Percentiles rank a stretch among this genome's conserved stretches.
Evolutionary conservation across 2,113 vertebrate species (phyloP).

Genomic region (Onychorhynchus coronatus): DNA sequence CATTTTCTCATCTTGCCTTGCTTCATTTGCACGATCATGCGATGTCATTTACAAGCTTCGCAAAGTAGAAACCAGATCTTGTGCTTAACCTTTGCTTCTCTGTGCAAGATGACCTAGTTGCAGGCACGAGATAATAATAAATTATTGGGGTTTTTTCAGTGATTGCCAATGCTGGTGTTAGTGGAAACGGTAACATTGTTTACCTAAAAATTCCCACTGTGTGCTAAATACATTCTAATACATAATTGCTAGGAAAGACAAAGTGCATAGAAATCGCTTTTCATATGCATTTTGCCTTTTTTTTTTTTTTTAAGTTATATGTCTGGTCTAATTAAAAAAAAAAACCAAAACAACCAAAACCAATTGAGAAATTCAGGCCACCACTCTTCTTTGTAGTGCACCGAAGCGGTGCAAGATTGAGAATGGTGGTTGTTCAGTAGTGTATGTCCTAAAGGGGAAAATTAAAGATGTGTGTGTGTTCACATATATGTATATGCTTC

Average conservation of each 20-base stretch:
- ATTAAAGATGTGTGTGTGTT: neutral
- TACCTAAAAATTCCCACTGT: neutral
- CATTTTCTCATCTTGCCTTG: conserved; percentile 72
- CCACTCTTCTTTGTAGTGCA: neutral
- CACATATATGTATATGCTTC: neutral
- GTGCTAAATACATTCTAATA: neutral
- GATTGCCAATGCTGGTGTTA: neutral
- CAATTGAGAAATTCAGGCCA: neutral
- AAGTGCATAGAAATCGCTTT: neutral
- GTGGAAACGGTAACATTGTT: neutral
- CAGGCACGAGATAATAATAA: neutral
- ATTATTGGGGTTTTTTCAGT: neutral
- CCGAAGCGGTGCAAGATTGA: neutral
- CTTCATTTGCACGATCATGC: conserved; percentile 77
- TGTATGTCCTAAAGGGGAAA: neutral
- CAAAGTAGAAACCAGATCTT: conserved; percentile 64
- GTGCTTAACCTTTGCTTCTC: conserved; percentile 54
- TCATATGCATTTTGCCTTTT: neutral
- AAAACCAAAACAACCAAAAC: neutral
- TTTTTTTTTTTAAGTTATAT: neutral
- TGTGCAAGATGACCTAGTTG: conserved; percentile 71
- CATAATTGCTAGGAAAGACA: neutral
- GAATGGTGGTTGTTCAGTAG: neutral
- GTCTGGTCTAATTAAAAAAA: neutral
- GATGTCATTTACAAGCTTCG: conserved; percentile 74